Evolutionary conservation across 2,888 invertebrate genomes (phyloP), one percentile per base, ranked within the genome.

Genomic region (Gryllus longicercus): DNA sequence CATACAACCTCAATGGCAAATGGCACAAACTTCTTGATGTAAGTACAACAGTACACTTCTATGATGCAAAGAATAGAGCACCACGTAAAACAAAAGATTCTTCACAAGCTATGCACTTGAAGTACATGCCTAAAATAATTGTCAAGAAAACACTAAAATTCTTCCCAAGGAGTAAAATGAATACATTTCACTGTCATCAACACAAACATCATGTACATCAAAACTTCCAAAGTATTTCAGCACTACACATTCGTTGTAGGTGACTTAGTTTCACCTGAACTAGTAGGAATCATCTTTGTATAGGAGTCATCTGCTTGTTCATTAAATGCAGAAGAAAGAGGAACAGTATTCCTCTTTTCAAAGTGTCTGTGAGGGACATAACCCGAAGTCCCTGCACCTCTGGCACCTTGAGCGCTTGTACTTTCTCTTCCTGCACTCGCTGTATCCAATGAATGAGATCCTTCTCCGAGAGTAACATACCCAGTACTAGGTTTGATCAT

Each of bases 331-430:
- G 78, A 50, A 18, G 50, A 51, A 14, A 74, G 23, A 25, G 80
- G 51, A 49, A 76, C 21, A 23, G 76, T 11, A 63, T 79, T 81
- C 18, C 74, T 78, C 74, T 82, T 84, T 78, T 86, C 86, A 81
- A 86, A 85, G 79, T 85, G 84, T 83, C 85, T 85, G 83, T 86
- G 86, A 12, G 86, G 85, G 49, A 86, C 85, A 81, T 86, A 86
- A 16, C 85, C 85, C 23, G 76, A 76, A 74, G 11, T 74, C 23
- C 38, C 38, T 63, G 63, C 63, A 14, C 63, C 63, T n/a, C 14
- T 18, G n/a, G 63, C 14, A 14, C 63, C 63, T 63, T 14, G n/a
- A 63, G 76, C 23, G 23, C 76, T 38, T 76, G 76, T 11, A 76
- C 25, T 38, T 76, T 38, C 38, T 76, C 38, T 23, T n/a, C 76